These are phyloP conservation scores for Mythimna loreyi DNA, from an alignment of 2,888 invertebrate species.

Conservation along the genomic window DNA sequence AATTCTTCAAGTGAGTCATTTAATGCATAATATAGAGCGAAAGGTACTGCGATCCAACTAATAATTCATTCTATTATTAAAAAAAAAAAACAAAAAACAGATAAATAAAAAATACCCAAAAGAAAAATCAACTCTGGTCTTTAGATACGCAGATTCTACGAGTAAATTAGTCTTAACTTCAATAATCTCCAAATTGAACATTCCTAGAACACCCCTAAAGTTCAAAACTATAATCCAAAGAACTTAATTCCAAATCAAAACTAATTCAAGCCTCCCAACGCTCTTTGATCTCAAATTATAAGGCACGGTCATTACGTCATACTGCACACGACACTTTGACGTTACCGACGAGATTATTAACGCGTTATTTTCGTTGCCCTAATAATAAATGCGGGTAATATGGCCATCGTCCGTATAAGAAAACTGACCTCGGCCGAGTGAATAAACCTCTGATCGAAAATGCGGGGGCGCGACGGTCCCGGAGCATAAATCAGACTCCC, in stretches of 20 bases:
- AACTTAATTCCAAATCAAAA: constrained; percentile 3
- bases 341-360: constrained; percentile 62
- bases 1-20: too few species aligned
- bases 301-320: constrained; percentile 32
- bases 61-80: too few species aligned
- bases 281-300: constrained; percentile 49
- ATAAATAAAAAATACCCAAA: too few species aligned
- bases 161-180: not conserved
- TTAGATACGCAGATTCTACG: not conserved
- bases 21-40: too few species aligned
- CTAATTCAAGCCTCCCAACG: constrained; percentile 6
- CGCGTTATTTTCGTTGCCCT: constrained; percentile 71
- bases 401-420: constrained; percentile 75
- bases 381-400: constrained; percentile 78
- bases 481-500: constrained; percentile 89
- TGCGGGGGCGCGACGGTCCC: constrained; percentile 78
- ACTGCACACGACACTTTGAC: constrained; percentile 51
- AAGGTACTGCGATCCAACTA: too few species aligned
- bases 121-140: not conserved
- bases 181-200: not conserved
- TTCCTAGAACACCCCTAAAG: not conserved
- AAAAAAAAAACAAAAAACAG: too few species aligned
- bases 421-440: constrained; percentile 89
- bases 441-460: constrained; percentile 87
- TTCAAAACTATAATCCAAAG: constrained; percentile 1